Base-by-base conservation (phyloP, 2,888 invertebrate species). In the Ophioninae sp. region DNA sequence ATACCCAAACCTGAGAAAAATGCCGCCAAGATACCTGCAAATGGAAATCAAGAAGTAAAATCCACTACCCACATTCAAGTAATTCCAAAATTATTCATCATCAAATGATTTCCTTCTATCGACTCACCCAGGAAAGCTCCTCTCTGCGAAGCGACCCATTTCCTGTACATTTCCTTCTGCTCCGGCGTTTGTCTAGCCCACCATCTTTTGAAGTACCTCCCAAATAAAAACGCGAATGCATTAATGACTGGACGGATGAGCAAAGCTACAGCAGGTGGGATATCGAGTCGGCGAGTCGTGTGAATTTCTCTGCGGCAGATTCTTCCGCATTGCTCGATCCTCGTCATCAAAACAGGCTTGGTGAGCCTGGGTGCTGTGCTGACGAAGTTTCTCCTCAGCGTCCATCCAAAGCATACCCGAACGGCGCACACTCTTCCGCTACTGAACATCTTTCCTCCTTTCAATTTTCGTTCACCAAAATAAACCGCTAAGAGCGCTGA, bases 121-220 rank as follows among this genome's bases (percentile, higher is more conserved):
- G 7, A 59, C 81, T 79, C 82, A 88, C 90, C 88, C 1, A 84
- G 67, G 44, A 84, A 84, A 20, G 82, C 39, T 37, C 81, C 81
- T 50, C 79, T 72, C 50, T 79, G 67, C 10, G 85, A 83, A 20
- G 50, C 81, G 7, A 88, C 85, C 89, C 88, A 89, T 57, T 83
- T 82, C 50, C 82, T 86, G 81, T 89, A 91, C 23, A 88, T 81
- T 44, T 88, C 85, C 80, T 88, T 91, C 85, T 93, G 89, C 57
- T 91, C 89, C 0, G 89, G 87, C 5, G 93, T 91, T 79, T 93
- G 88, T 39, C 85, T 90, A 65, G 88, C 82, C 93, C 93, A 94
- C 94, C 94, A 94, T 85, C 87, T 92, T 80, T 93, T 90, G 67
- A 93, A 85, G 41, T 87, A 87, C 75, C 93, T 91, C 39, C 91